These are phyloP conservation scores for Apis laboriosa DNA, from an alignment of 1,140 invertebrate genomes.

Conservation along the genomic window DNA sequence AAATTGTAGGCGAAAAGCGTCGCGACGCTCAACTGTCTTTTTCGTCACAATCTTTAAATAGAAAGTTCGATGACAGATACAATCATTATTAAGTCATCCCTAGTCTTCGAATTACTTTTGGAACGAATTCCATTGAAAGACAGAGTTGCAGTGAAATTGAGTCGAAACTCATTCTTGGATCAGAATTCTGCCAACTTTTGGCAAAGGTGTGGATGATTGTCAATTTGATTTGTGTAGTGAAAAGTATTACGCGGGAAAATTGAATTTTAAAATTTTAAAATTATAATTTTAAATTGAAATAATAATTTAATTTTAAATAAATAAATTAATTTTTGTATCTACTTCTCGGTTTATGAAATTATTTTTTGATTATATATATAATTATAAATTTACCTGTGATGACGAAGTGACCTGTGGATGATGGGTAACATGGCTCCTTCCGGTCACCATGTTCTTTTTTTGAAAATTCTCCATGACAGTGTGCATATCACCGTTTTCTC, in stretches of 20 bases:
- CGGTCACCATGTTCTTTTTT: conserved; percentile 75
- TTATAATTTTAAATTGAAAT: too few species aligned
- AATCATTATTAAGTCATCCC: not conserved
- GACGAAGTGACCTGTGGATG: conserved; percentile 75
- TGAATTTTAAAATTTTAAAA: too few species aligned
- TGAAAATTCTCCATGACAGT: conserved; percentile 78
- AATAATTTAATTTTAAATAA: too few species aligned
- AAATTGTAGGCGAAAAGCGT: conserved; percentile 50
- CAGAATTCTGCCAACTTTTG: not conserved
- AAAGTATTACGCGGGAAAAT: not conserved
- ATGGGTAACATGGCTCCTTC: conserved; percentile 69
- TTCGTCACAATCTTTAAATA: conserved; percentile 22
- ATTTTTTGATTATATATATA: not conserved
- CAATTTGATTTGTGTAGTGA: not conserved
- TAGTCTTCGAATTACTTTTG: not conserved
- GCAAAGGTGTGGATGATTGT: not conserved
- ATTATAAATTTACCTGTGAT: conserved; percentile 66
- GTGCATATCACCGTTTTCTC: conserved; percentile 77
- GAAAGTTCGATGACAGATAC: conserved; percentile 23
- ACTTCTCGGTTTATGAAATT: too few species aligned
- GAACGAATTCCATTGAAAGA: not conserved
- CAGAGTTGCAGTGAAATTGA: not conserved
- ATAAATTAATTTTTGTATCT: too few species aligned
- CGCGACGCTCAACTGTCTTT: conserved; percentile 28
- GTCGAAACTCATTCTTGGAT: not conserved